A percentile compares a stretch with the other conserved stretches of the same genome.
These are phyloP conservation scores for Disparrhopalites patrizii DNA, from an alignment of 2,888 invertebrate genomes.

Conservation along the genomic window DNA sequence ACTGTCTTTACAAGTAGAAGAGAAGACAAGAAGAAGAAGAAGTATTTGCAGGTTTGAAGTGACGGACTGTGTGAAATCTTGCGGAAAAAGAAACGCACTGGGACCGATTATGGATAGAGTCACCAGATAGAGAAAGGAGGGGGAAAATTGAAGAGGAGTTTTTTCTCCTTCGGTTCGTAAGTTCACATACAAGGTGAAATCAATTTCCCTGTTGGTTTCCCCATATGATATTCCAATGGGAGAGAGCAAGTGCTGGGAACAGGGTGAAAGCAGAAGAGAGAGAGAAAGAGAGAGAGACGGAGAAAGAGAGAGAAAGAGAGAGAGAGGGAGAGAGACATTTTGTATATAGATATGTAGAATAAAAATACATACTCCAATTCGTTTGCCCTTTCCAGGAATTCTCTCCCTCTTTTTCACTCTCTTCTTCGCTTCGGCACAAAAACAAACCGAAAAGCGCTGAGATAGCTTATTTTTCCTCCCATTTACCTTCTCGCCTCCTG, in stretches of 20 bases:
- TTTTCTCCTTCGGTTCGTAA: conserved; percentile 16
- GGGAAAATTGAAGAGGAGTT: no score
- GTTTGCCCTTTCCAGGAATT: no score
- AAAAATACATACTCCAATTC: no score
- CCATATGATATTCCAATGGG: conserved; percentile 11
- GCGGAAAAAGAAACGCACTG: conserved; percentile 38
- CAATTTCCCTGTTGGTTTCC: conserved; percentile 16
- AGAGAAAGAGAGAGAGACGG: background rate
- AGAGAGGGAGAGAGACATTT: no score
- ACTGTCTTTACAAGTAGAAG: background rate
- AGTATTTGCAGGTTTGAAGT: conserved; percentile 17
- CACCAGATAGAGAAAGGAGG: background rate
- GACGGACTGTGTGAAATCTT: conserved; percentile 42
- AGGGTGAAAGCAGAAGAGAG: background rate
- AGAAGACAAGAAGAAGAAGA: conserved; percentile 11
- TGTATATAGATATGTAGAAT: no score
- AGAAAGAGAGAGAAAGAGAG: background rate
- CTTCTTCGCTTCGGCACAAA: no score
- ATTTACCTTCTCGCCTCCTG: no score
- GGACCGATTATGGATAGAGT: conserved; percentile 33
- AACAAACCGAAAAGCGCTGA: no score
- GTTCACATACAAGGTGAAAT: conserved; percentile 23
- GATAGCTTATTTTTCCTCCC: no score
- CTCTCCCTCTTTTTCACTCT: no score
- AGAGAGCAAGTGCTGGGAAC: background rate